Conservation (phyloP, 2,797 vertebrate species). For the Parauchenoglanis punctatus region DNA sequence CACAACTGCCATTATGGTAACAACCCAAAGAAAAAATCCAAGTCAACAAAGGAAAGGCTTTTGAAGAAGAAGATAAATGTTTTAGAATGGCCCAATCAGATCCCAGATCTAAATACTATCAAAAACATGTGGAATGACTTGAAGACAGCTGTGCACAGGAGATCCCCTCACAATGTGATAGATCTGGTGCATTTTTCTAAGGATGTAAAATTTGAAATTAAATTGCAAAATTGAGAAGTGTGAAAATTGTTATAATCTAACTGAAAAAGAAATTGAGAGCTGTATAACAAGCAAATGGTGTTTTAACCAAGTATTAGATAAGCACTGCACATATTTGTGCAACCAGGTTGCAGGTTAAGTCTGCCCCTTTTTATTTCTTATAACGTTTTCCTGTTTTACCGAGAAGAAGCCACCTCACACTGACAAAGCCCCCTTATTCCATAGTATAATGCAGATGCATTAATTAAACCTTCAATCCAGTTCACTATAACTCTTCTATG, state of each 20-base stretch:
- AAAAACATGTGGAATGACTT: neutral
- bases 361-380: neutral
- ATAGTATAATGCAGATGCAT: conserved; percentile 18
- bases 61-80: neutral
- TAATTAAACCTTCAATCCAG: conserved; percentile 2
- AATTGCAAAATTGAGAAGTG: neutral
- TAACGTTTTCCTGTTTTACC: neutral
- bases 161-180: neutral
- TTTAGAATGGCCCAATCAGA: neutral
- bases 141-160: neutral
- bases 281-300: neutral
- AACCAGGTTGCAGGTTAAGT: neutral
- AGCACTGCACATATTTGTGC: neutral
- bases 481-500: conserved; percentile 1
- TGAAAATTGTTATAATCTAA: neutral
- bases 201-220: neutral
- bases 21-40: too few species aligned
- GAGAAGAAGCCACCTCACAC: neutral
- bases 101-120: neutral
- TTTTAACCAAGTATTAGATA: neutral
- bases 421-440: conserved; percentile 10
- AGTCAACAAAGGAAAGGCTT: too few species aligned
- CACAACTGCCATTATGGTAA: too few species aligned
- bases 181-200: neutral
- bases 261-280: neutral